Percentiles rank a stretch among this genome's conserved stretches.
Conservation (phyloP, 2,888 invertebrate genomes). For the Drosophila fungiperda region DNA sequence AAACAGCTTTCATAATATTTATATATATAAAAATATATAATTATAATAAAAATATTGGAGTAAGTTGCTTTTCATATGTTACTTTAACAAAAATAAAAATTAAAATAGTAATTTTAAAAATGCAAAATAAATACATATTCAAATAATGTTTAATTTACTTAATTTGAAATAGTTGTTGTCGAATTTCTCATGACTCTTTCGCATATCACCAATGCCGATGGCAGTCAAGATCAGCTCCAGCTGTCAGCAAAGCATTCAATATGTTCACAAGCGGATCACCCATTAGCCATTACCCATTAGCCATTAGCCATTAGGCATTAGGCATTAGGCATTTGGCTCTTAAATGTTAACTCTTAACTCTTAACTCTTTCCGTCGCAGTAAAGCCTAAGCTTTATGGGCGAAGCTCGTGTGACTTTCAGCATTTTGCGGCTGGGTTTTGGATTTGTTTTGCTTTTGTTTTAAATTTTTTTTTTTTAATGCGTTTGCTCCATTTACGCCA, state of each 20-base stretch:
- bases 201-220: neutral
- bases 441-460: conserved; percentile 12
- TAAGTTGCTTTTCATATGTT: neutral
- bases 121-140: neutral
- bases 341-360: conserved; percentile 1
- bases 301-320: conserved; percentile 49
- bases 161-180: neutral
- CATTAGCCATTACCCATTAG: conserved; percentile 36
- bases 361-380: conserved; percentile 3
- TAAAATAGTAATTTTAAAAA: too few relatives aligned
- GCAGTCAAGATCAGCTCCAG: conserved; percentile 1
- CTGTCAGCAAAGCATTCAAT: neutral
- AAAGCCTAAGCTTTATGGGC: conserved; percentile 33
- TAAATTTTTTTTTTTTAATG: conserved; percentile 40
- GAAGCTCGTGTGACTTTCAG: conserved; percentile 46
- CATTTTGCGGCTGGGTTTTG: neutral
- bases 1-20: neutral
- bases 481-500: conserved; percentile 74
- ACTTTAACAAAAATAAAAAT: neutral
- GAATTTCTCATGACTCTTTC: neutral
- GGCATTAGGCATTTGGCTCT: conserved; percentile 6
- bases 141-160: neutral
- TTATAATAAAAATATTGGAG: neutral
- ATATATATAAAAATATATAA: neutral
- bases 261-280: conserved; percentile 26